Evolutionary conservation across 1,140 invertebrate species (phyloP).

Genomic region (Paraescarpia echinospica): DNA sequence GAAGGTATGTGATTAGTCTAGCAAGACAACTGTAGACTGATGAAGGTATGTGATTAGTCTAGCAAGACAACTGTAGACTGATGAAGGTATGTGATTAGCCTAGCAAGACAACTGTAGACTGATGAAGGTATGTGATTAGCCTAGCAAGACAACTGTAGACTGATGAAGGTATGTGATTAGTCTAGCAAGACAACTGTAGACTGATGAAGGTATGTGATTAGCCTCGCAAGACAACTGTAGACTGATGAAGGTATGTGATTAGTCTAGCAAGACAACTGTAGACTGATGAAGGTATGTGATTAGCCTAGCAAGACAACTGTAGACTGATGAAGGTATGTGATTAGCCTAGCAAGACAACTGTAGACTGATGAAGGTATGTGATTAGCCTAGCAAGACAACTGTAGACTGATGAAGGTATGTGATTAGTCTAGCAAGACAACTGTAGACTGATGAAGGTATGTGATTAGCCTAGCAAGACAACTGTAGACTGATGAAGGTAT

Average conservation of each 20-base stretch:
- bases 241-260: neutral
- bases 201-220: neutral
- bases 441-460: neutral
- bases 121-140: neutral
- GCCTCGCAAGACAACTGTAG: neutral
- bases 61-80: neutral
- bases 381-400: neutral
- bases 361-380: neutral
- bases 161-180: neutral
- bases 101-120: neutral
- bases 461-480: neutral
- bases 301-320: neutral
- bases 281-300: neutral
- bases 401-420: neutral
- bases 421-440: neutral
- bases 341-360: neutral
- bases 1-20: neutral
- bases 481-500: neutral
- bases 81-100: neutral
- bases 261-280: neutral
- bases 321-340: neutral
- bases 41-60: neutral
- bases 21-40: neutral
- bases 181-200: neutral
- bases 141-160: neutral